phyloP scores from a whole-genome alignment of 2,888 invertebrate genomes.

The Drosophila lacicola region DNA sequence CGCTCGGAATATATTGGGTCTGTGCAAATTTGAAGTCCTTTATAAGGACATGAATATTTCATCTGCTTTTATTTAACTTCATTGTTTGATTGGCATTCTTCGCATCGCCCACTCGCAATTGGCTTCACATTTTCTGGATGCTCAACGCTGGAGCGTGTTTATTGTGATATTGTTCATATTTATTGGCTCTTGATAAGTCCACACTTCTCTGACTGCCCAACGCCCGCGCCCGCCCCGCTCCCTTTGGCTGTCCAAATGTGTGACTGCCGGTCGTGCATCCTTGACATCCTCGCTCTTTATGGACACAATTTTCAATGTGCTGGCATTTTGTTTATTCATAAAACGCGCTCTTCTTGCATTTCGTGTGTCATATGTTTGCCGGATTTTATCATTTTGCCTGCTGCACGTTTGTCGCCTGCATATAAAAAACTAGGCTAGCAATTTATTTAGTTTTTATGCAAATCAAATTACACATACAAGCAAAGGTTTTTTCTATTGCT shows the following conservation, averaged over 20 bases:
- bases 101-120: constrained; percentile 14
- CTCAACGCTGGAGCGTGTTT: constrained; percentile 39
- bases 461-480: constrained; percentile 63
- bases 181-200: constrained; percentile 59
- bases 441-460: constrained; percentile 73
- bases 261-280: constrained; percentile 30
- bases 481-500: constrained; percentile 31
- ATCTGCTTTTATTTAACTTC: constrained; percentile 9
- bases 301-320: constrained; percentile 32
- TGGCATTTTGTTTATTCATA: constrained; percentile 63
- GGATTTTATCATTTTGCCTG: constrained; percentile 26
- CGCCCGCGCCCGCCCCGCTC: background rate
- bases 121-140: constrained; percentile 7
- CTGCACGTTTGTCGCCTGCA: constrained; percentile 20
- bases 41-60: constrained; percentile 16
- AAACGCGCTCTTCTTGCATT: constrained; percentile 37
- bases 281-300: constrained; percentile 26
- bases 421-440: constrained; percentile 37
- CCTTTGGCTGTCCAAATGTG: background rate
- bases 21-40: constrained; percentile 15
- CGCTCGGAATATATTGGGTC: background rate
- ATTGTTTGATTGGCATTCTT: constrained; percentile 33
- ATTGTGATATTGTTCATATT: constrained; percentile 55
- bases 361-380: constrained; percentile 44
- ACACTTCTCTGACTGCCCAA: constrained; percentile 11